A percentile compares a stretch with the other conserved stretches of the same genome.
Evolutionary conservation across 2,113 vertebrate genomes (phyloP).

Genomic region (Orientallactaga bullata): DNA sequence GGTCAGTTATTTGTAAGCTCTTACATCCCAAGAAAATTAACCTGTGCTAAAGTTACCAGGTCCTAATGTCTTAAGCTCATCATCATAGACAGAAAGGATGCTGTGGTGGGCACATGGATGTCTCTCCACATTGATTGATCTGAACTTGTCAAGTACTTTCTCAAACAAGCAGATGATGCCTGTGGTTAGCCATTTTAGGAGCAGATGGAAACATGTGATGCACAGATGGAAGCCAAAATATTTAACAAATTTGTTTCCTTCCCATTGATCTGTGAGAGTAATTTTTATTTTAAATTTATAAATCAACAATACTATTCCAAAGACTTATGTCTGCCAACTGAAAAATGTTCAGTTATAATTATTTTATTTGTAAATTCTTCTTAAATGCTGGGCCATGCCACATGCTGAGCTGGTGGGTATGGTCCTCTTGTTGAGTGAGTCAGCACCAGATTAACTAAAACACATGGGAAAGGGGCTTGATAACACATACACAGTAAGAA

Average conservation of each 20-base stretch:
- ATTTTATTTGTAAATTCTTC: background rate
- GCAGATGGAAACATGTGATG: background rate
- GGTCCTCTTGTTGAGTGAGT: background rate
- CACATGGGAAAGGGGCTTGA: background rate
- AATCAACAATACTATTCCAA: background rate
- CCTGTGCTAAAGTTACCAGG: background rate
- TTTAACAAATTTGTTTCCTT: slow-evolving; percentile 36
- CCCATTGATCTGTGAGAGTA: background rate
- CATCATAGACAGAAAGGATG: background rate
- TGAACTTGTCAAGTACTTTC: slow-evolving; percentile 21
- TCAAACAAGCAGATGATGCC: slow-evolving; percentile 8
- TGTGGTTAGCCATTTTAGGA: slow-evolving; percentile 6
- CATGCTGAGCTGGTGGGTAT: background rate
- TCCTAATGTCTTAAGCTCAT: background rate
- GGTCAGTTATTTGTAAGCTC: background rate
- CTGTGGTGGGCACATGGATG: background rate
- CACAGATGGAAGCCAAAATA: slow-evolving; percentile 31
- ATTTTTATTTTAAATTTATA: slow-evolving; percentile 18
- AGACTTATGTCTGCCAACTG: background rate
- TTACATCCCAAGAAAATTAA: background rate
- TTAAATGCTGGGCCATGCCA: too few relatives aligned
- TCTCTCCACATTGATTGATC: background rate
- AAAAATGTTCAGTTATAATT: background rate
- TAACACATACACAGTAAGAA: background rate
- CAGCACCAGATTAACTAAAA: background rate